Evolutionary conservation across 2,113 vertebrate species (phyloP).

Genomic region (Chaetops frenatus): DNA sequence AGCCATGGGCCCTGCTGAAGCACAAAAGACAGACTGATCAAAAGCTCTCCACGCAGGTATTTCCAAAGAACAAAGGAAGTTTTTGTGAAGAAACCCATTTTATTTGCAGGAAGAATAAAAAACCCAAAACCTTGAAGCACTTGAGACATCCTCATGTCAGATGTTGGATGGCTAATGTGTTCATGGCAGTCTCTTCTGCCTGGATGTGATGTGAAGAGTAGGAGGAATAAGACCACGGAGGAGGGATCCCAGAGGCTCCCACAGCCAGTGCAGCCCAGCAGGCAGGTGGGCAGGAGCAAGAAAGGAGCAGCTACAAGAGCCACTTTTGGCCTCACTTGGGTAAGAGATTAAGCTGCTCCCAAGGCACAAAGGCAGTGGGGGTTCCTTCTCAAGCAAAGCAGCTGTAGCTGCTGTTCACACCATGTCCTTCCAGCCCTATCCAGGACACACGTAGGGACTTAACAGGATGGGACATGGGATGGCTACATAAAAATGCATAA

Average conservation of each 20-base stretch:
- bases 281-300: background rate
- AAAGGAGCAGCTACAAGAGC: background rate
- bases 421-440: fast-evolving
- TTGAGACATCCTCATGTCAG: background rate
- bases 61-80: background rate
- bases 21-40: background rate
- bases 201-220: background rate
- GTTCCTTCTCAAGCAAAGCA: background rate
- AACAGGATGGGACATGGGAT: background rate
- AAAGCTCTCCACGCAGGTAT: background rate
- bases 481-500: background rate
- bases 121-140: background rate
- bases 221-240: background rate
- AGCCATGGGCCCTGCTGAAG: background rate
- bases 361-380: background rate
- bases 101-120: background rate
- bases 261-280: background rate
- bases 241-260: background rate
- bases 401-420: background rate
- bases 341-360: background rate
- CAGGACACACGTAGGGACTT: fast-evolving
- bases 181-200: background rate
- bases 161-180: fast-evolving
- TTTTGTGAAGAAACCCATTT: background rate
- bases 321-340: background rate